Base-by-base conservation (phyloP, 1,140 invertebrate species). In the Hetaerina americana region DNA sequence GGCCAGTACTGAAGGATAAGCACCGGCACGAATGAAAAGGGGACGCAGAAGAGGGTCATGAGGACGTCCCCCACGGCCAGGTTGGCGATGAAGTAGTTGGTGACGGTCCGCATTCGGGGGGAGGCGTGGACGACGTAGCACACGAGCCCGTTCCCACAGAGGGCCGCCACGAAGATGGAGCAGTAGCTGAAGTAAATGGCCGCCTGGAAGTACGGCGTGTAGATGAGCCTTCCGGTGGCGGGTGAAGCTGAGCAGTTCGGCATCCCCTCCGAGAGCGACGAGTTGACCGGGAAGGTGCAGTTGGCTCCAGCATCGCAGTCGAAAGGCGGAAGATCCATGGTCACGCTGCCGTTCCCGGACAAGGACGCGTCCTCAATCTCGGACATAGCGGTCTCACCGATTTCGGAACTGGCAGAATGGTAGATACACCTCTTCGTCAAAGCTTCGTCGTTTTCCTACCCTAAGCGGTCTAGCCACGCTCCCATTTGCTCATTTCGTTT, bases 11-110 rank as follows among this genome's bases (percentile, higher is more conserved):
- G 85, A 22, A 92, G 80, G 25, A 93, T 82, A 40, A 93, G 80
- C 26, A 86, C 87, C 2, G 91, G 85, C 0, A 94, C 85, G 74
- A 92, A 93, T 2, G 91, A 89, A 75, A 94, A 94, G 0, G 93
- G 93, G n/a, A 95, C 88, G 77, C 92, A 94, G 73, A 95, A 88
- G 0, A 94, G 75, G 0, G 92, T 89, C 87, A 95, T 93, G 27
- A 94, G 80, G 24, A 96, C 88, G 78, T 96, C 93, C 25, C 92
- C 91, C 8, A 94, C 81, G 0, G 93, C 91, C 70, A 96, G 80
- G 80, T 95, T 95, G 74, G 89, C 87, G 73, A 95, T 94, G 78
- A 94, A 93, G 77, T 90, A 92, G 77, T 95, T 95, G 0, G 92
- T 94, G 0, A 94, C 91, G 0, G 92, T 94, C 73, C 89, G 85